A percentile compares a stretch with the other conserved stretches of the same genome.
Evolutionary conservation across 2,113 vertebrate species (phyloP).

Genomic region (Lepus americanus): DNA sequence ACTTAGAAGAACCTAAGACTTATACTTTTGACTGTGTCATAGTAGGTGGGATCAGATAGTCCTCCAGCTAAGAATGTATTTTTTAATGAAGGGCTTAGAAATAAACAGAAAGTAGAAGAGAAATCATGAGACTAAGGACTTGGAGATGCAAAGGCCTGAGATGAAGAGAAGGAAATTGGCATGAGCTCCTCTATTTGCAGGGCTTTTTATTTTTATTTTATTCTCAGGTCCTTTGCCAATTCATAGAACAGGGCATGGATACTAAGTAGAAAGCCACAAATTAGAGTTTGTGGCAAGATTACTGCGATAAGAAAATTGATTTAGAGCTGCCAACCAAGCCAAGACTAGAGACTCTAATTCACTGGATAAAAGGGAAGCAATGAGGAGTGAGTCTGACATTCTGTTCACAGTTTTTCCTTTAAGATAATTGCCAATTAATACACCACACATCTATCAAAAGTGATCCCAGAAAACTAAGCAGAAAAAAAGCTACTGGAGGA

Average conservation of each 20-base stretch:
- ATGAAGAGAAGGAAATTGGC: background rate
- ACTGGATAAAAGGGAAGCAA: background rate
- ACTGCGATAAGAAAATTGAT: background rate
- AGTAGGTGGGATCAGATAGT: background rate
- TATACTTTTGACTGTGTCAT: background rate
- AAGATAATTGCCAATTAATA: background rate
- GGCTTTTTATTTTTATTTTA: background rate
- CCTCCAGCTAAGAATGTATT: background rate
- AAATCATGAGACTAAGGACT: background rate
- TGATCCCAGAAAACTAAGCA: background rate
- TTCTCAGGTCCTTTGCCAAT: background rate
- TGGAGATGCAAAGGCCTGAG: background rate
- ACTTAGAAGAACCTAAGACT: background rate
- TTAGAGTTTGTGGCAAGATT: background rate
- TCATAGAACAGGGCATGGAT: too few species aligned
- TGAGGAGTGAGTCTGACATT: background rate
- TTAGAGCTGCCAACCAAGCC: background rate
- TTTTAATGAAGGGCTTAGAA: background rate
- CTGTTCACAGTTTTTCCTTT: background rate
- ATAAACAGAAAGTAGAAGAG: background rate
- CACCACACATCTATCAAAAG: background rate
- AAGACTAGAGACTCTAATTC: background rate
- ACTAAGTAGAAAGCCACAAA: background rate
- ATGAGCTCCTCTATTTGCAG: background rate
- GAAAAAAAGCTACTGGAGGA: background rate